Evolutionary conservation across 2,888 invertebrate genomes (phyloP).

Genomic region (Octodonta nipae): DNA sequence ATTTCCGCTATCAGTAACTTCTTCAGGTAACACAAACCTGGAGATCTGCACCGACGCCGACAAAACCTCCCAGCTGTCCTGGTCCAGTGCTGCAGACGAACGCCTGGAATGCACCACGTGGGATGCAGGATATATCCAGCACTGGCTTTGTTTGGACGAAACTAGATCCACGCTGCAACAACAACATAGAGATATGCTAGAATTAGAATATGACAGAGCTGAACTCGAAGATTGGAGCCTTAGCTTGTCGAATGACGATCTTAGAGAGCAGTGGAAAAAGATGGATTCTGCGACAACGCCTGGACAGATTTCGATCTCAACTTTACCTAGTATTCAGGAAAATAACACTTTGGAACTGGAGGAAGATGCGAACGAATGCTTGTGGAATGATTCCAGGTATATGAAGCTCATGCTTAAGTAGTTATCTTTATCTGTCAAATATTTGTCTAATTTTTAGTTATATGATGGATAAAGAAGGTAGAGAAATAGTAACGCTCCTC

Average conservation of each 20-base stretch:
- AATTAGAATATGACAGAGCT: slow-evolving; percentile 60
- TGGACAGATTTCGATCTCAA: slow-evolving; percentile 43
- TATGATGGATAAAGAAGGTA: slow-evolving; percentile 48
- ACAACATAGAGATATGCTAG: slow-evolving; percentile 53
- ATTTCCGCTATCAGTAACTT: too few species aligned
- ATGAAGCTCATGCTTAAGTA: too few species aligned
- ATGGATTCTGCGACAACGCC: slow-evolving; percentile 37
- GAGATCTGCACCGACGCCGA: slow-evolving; percentile 28
- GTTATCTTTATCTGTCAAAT: too few species aligned
- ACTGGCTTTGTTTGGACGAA: slow-evolving; percentile 62
- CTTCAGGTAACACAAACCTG: slow-evolving; percentile 24
- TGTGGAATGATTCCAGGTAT: slow-evolving; percentile 64
- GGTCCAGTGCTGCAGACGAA: slow-evolving; percentile 48
- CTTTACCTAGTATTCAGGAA: slow-evolving; percentile 60
- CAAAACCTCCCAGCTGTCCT: slow-evolving; percentile 34
- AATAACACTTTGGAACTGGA: slow-evolving; percentile 59
- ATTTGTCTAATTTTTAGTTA: slow-evolving; percentile 7
- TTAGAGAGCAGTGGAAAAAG: slow-evolving; percentile 37
- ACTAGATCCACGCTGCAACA: slow-evolving; percentile 55
- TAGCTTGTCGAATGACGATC: slow-evolving; percentile 57
- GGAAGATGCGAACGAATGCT: slow-evolving; percentile 58
- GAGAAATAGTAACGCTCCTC: slow-evolving; percentile 44
- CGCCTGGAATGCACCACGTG: slow-evolving; percentile 46
- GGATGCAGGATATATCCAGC: slow-evolving; percentile 62
- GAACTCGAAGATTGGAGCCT: slow-evolving; percentile 71